These are phyloP conservation scores for Cyanistes caeruleus DNA, from an alignment of 2,113 vertebrate species.

Conservation along the genomic window DNA sequence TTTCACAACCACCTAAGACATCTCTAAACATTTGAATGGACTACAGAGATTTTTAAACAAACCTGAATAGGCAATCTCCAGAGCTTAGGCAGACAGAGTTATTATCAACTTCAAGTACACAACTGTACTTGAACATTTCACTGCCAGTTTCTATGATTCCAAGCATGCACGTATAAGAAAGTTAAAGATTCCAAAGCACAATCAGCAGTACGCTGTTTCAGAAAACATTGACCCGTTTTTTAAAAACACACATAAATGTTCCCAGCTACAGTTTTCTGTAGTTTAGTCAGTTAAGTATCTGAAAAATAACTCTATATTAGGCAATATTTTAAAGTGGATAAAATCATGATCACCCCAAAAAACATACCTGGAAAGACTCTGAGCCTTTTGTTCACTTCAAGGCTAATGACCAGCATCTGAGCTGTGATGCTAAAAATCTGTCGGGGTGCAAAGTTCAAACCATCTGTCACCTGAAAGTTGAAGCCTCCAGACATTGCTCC, in stretches of 20 bases:
- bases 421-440: constrained; percentile 91
- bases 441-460: constrained; percentile 85
- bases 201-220: not conserved
- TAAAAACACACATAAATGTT: not conserved
- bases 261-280: not conserved
- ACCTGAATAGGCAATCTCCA: not conserved
- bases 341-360: not conserved
- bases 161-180: not conserved
- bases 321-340: not conserved
- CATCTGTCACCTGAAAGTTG: constrained; percentile 90
- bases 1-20: not conserved
- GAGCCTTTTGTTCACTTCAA: constrained; percentile 83
- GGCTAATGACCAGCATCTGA: constrained; percentile 74
- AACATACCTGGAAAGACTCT: constrained; percentile 87
- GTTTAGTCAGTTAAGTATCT: not conserved
- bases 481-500: constrained; percentile 90
- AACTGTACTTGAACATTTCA: not conserved
- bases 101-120: too few species aligned
- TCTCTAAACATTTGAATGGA: not conserved
- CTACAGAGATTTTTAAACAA: not conserved
- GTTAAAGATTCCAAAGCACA: not conserved
- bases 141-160: not conserved
- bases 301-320: not conserved
- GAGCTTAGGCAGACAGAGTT: not conserved
- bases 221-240: not conserved